A percentile compares a stretch with the other conserved stretches of the same genome.
These are phyloP conservation scores for Athrips mouffetella DNA, from an alignment of 2,888 invertebrate species.

Conservation along the genomic window DNA sequence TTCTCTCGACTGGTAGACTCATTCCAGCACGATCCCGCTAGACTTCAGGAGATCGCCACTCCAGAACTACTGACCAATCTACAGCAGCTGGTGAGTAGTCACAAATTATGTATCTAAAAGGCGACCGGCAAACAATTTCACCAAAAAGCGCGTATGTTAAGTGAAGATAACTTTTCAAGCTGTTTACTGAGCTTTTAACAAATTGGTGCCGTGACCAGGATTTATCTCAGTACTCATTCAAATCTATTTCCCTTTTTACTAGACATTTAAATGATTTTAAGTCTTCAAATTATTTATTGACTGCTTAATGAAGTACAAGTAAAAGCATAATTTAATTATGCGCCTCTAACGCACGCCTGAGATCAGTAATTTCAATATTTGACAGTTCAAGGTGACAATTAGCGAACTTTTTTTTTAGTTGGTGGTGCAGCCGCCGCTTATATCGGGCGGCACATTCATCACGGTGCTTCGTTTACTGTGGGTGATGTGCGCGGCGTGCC, in stretches of 20 bases:
- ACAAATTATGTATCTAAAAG: neutral
- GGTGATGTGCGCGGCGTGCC: constrained; percentile 96
- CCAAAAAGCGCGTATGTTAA: too few species aligned
- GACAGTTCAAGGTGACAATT: neutral
- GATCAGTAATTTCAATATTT: too few species aligned
- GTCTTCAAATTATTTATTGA: too few species aligned
- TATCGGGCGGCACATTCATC: constrained; percentile 96
- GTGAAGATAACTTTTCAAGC: too few species aligned
- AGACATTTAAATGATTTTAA: too few species aligned
- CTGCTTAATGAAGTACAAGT: too few species aligned
- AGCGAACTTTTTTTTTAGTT: constrained; percentile 80
- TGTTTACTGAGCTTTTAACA: too few species aligned
- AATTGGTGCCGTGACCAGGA: neutral
- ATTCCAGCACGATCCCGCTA: constrained; percentile 93
- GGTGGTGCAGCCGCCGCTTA: constrained; percentile 95
- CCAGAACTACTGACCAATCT: constrained; percentile 94
- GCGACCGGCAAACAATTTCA: too few species aligned
- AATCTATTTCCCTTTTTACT: too few species aligned
- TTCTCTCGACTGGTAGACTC: constrained; percentile 98
- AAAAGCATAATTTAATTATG: too few species aligned
- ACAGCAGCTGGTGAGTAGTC: constrained; percentile 87
- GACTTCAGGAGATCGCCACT: constrained; percentile 95
- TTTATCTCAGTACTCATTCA: too few species aligned
- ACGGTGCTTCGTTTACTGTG: constrained; percentile 97
- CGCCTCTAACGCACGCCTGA: too few species aligned